Conservation (phyloP, 2,888 invertebrate genomes). For the Platerodrilus igneus region DNA sequence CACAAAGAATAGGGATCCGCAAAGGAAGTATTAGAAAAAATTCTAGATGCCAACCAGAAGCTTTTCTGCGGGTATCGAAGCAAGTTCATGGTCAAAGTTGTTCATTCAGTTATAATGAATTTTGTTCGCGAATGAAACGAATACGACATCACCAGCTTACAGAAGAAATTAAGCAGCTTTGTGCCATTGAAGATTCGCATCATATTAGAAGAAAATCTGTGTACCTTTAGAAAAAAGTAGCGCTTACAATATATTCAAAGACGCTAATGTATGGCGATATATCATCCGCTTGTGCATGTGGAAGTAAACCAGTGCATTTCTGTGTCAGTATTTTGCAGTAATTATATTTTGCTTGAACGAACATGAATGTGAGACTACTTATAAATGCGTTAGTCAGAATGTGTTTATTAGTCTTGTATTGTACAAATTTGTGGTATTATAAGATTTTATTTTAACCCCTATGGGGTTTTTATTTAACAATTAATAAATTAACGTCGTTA, state of each 20-base stretch:
- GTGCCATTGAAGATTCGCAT: conserved; percentile 17
- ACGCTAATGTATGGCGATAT: conserved; percentile 20
- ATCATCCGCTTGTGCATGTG: conserved; percentile 21
- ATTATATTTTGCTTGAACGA: conserved; percentile 21
- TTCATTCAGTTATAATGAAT: conserved; percentile 19
- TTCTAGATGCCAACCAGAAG: conserved; percentile 18
- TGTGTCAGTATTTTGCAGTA: conserved; percentile 25
- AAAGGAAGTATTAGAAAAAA: conserved; percentile 11
- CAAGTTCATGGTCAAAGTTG: conserved; percentile 17
- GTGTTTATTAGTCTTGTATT: conserved; percentile 36
- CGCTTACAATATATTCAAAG: conserved; percentile 14
- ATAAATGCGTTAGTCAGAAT: conserved; percentile 27
- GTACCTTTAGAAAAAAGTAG: conserved; percentile 16
- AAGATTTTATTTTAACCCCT: conserved; percentile 42
- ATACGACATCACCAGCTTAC: conserved; percentile 20
- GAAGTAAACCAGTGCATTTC: conserved; percentile 24
- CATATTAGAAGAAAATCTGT: conserved; percentile 17
- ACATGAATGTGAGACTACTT: conserved; percentile 22
- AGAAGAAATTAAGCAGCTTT: conserved; percentile 22
- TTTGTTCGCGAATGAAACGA: conserved; percentile 21
- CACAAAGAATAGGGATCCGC: conserved; percentile 19
- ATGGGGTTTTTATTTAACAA: conserved; percentile 39
- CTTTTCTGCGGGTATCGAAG: conserved; percentile 18
- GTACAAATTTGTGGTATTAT: conserved; percentile 40
- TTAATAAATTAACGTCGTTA: conserved; percentile 39